Base-by-base conservation (phyloP, 2,888 invertebrate species). In the Amiota communis region DNA sequence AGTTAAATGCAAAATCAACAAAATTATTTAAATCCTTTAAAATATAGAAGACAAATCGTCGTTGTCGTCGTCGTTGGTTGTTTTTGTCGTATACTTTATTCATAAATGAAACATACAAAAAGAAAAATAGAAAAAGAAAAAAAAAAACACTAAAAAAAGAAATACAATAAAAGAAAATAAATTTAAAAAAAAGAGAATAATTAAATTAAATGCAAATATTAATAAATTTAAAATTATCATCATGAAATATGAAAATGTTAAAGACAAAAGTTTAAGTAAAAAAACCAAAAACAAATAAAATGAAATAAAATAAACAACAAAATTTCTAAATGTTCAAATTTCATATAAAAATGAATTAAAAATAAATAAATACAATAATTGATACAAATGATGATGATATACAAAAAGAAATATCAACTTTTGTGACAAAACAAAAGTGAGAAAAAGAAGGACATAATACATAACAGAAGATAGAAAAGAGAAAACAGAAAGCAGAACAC, bases 41-140 rank as follows among this genome's bases (percentile, higher is more conserved):
- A 13, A 20, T 23, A 10, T 46, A 64, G 13, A 36, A 36, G 36
- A 36, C 2, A 36, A 4, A 36, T 36, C 36, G 36, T 36, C 36
- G 6, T 36, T 6, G 36, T 36, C 6, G 36, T 36, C 8, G 36
- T 36, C 0, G 36, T 36, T n/a, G n/a, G n/a, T 36, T 36, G 36
- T 36, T 36, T 36, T 36, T 36, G 36, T 36, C 51, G 23, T 74
- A 76, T 65, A n/a, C n/a, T n/a, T n/a, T n/a, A 78, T 74, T 49
- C 56, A 49, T 11, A 64, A 69, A 48, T 36, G 47, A 59, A n/a
- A n/a, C n/a, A n/a, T n/a, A n/a, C n/a, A 63, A 8, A 69, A 64
- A 47, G 46, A 17, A 68, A 12, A 70, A 67, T 17, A 46, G 61
- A 51, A 13, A 36, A 11, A 48, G 64, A 63, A 61, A 65, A 65